phyloP scores from a whole-genome alignment of 2,113 vertebrate species.

The Dipodomys merriami region DNA sequence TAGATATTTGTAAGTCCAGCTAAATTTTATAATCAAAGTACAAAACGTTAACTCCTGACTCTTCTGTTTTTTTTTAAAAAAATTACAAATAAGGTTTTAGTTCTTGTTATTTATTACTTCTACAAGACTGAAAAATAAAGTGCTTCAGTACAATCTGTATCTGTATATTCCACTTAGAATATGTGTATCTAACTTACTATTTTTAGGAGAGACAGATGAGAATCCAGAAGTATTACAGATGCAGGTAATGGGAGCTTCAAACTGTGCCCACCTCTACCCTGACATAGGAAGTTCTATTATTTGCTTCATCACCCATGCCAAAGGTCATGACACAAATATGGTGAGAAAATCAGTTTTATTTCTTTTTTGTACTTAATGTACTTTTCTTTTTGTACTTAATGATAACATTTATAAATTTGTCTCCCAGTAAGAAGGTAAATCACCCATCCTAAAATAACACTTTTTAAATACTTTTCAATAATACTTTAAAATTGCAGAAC shows the following conservation, averaged over 20 bases:
- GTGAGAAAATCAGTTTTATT: background rate
- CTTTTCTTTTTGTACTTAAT: background rate
- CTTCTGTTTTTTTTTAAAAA: too few species aligned
- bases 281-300: constrained; percentile 34
- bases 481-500: too few species aligned
- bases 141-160: too few species aligned
- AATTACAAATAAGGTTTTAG: too few species aligned
- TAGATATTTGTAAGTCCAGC: too few species aligned
- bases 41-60: too few species aligned
- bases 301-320: background rate
- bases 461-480: background rate
- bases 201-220: constrained; percentile 32
- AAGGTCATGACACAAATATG: background rate
- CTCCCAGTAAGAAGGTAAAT: rapidly evolving
- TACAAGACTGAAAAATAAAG: too few species aligned
- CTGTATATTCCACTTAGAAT: too few species aligned
- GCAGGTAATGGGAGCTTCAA: background rate
- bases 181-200: background rate
- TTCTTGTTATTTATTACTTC: too few species aligned
- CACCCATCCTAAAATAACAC: background rate
- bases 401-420: background rate
- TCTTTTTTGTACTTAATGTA: background rate
- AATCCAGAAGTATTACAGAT: constrained; percentile 33
- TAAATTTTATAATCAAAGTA: too few species aligned
- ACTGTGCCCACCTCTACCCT: constrained; percentile 17